These are phyloP conservation scores for Papilio polytes DNA, from an alignment of 1,140 invertebrate genomes.

Conservation along the genomic window DNA sequence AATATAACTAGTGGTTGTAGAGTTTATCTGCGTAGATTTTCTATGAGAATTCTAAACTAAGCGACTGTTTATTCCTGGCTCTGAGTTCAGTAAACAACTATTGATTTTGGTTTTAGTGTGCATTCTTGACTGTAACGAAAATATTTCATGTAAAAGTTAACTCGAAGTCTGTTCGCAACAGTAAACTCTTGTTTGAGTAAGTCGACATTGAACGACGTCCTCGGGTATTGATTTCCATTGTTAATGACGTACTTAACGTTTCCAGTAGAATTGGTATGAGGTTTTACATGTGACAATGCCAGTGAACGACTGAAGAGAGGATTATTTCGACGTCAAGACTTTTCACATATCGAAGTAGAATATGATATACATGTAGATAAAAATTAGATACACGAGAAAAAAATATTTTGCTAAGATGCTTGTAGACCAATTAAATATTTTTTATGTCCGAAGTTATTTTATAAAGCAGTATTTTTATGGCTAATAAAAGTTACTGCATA, in stretches of 20 bases:
- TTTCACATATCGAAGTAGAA: background rate
- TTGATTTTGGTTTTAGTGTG: background rate
- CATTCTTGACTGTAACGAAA: background rate
- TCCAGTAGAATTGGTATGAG: slow-evolving; percentile 1
- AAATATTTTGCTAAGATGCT: no score
- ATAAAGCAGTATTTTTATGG: no score
- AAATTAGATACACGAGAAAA: background rate
- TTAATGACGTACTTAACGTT: slow-evolving; percentile 32
- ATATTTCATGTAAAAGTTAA: slow-evolving; percentile 45
- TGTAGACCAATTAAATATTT: no score
- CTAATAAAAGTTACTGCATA: no score
- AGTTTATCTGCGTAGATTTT: background rate
- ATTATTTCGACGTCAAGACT: background rate
- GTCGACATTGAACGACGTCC: slow-evolving; percentile 52
- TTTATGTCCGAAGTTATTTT: no score
- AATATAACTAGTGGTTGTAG: background rate
- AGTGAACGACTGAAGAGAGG: slow-evolving; percentile 26
- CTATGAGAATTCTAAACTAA: no score
- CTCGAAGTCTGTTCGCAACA: slow-evolving; percentile 38
- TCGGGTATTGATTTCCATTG: slow-evolving; percentile 52
- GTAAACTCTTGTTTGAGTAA: slow-evolving; percentile 41
- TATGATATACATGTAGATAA: background rate
- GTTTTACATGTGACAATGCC: slow-evolving; percentile 16
- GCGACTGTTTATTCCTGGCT: background rate
- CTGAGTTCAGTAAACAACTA: background rate